Evolutionary conservation across 2,797 vertebrate genomes (phyloP).

Genomic region (Coilia nasus): DNA sequence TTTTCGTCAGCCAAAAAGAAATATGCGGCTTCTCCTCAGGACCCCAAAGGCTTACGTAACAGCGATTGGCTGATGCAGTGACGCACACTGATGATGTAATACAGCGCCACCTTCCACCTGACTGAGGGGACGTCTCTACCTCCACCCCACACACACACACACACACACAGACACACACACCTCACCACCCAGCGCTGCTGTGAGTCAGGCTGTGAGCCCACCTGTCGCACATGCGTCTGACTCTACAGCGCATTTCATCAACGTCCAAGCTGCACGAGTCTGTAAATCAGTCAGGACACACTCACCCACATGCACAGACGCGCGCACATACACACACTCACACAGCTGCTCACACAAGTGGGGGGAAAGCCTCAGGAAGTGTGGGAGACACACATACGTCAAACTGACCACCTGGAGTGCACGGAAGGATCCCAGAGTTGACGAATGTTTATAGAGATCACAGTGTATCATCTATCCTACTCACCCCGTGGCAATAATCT

Average conservation of each 20-base stretch:
- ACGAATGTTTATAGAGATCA: not conserved
- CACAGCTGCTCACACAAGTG: slow-evolving; percentile 1
- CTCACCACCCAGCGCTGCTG: not conserved
- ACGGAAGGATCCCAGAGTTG: not conserved
- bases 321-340: not conserved
- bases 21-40: not conserved
- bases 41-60: slow-evolving; percentile 24
- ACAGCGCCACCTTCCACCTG: slow-evolving; percentile 22
- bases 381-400: slow-evolving; percentile 24
- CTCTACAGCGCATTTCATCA: slow-evolving; percentile 2
- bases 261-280: not conserved
- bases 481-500: not conserved
- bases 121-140: not conserved
- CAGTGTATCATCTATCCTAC: not conserved
- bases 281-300: not conserved
- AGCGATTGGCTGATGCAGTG: slow-evolving; percentile 25
- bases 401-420: slow-evolving; percentile 18
- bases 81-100: slow-evolving; percentile 34
- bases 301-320: not conserved
- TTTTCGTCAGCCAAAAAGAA: slow-evolving; percentile 40
- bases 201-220: slow-evolving; percentile 24
- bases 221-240: slow-evolving; percentile 18
- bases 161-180: not conserved
- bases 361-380: slow-evolving; percentile 23
- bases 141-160: not conserved